Evolutionary conservation across 2,888 invertebrate species (phyloP).

Genomic region (Scelioninae gen. 2): DNA sequence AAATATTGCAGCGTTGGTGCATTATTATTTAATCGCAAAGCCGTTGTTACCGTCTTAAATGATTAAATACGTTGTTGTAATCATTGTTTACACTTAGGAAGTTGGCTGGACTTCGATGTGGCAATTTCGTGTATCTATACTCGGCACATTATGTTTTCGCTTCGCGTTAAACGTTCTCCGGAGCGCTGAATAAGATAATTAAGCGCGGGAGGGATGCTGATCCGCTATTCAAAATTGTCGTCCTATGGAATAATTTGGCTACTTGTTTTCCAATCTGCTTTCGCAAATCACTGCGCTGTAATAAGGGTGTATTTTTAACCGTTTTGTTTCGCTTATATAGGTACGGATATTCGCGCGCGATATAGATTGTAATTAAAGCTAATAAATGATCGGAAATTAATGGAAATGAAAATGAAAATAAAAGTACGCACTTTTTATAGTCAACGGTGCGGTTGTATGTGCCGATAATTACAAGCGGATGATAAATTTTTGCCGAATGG

Average conservation of each 20-base stretch:
- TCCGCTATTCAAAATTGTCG: conserved; percentile 59
- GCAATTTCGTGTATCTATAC: conserved; percentile 55
- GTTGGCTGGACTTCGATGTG: conserved; percentile 52
- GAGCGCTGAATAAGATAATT: conserved; percentile 60
- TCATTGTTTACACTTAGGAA: conserved; percentile 54
- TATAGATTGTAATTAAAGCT: no score
- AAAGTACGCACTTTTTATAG: no score
- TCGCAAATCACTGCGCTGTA: conserved; percentile 35
- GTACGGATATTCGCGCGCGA: no score
- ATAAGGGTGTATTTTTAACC: conserved; percentile 36
- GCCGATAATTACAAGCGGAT: no score
- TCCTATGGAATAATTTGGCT: conserved; percentile 58
- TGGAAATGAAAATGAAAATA: no score
- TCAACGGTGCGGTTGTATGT: no score
- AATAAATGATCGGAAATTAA: no score
- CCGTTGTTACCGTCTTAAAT: conserved; percentile 31
- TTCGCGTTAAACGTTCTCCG: conserved; percentile 59
- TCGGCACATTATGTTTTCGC: conserved; percentile 57
- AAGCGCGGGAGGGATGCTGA: conserved; percentile 55
- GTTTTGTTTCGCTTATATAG: not conserved
- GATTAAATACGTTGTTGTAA: conserved; percentile 47
- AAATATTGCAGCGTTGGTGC: conserved; percentile 8
- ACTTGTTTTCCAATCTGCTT: conserved; percentile 58
- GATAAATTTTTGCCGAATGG: no score
- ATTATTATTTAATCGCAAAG: conserved; percentile 36